Base-by-base conservation (phyloP, 1,140 invertebrate genomes). In the Pissodes strobi region DNA sequence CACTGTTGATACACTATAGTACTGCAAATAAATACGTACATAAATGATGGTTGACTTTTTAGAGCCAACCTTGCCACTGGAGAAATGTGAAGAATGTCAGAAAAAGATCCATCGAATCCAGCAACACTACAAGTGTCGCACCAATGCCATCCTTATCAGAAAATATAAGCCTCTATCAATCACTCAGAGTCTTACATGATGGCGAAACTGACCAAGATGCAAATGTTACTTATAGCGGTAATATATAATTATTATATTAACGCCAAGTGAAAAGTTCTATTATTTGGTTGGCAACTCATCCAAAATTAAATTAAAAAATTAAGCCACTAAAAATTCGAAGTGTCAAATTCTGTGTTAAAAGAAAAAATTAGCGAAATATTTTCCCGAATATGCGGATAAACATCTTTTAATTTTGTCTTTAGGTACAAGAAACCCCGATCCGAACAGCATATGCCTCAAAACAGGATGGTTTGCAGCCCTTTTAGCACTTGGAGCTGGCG, bases 51-150 rank as follows among this genome's bases (percentile, higher is more conserved):
- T n/a, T n/a, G n/a, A n/a, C n/a, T 30, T 65, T 69, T 38, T 78
- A 95, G 93, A 93, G 90, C 66, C 93, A 95, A 81, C 89, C 92
- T 2, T 95, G 93, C 74, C 92, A 95, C 76, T 95, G 93, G 93
- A 85, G 92, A 64, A 95, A 94, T 71, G 86, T 91, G 52, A 93
- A 93, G 75, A 87, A 84, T 53, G 85, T 92, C 13, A 80, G 82
- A 3, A 89, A 90, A 72, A 83, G 91, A 67, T 84, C 84, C 9
- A 73, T 82, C 51, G 76, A 76, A 52, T 75, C 79, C 10, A 45
- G 63, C 25, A 30, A 52, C 18, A 60, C 67, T n/a, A 61, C 59
- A 27, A 59, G 53, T 3, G 25, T 41, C 43, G 80, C 76, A 27
- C 74, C 76, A 34, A 73, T 76, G 46, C 79, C 59, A 21, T 68